Conservation (phyloP, 2,797 vertebrate genomes). For the Siniperca undulata region DNA sequence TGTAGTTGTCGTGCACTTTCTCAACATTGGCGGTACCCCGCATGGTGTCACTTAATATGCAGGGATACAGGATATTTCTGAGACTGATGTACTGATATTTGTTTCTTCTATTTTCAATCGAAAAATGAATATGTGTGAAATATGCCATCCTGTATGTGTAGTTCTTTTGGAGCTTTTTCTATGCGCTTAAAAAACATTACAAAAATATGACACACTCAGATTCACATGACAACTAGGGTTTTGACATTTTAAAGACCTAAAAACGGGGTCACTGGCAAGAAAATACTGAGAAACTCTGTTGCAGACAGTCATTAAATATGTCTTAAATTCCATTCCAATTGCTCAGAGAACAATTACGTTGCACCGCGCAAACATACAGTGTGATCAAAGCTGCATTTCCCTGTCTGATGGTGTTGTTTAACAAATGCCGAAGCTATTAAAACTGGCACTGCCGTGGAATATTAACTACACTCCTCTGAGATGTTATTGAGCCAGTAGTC, state of each 20-base stretch:
- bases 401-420: conserved; percentile 61
- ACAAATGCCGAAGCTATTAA: conserved; percentile 61
- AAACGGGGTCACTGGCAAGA: conserved; percentile 13
- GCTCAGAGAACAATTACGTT: conserved; percentile 60
- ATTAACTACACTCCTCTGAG: conserved; percentile 64
- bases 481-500: conserved; percentile 54
- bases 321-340: conserved; percentile 49
- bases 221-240: conserved; percentile 4
- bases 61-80: background rate
- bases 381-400: conserved; percentile 51
- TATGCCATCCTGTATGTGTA: background rate
- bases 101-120: background rate
- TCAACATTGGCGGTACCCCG: background rate
- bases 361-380: conserved; percentile 51
- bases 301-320: conserved; percentile 38
- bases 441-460: conserved; percentile 59
- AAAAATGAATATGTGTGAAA: background rate
- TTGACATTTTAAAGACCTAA: conserved; percentile 10
- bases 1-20: background rate
- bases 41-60: conserved; percentile 5
- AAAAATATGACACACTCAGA: background rate
- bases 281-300: conserved; percentile 22
- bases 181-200: background rate
- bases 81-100: background rate
- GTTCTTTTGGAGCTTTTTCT: background rate